Percentiles rank a stretch among this genome's conserved stretches.
phyloP scores from a whole-genome alignment of 2,888 invertebrate species.

The Drosophila affinis region DNA sequence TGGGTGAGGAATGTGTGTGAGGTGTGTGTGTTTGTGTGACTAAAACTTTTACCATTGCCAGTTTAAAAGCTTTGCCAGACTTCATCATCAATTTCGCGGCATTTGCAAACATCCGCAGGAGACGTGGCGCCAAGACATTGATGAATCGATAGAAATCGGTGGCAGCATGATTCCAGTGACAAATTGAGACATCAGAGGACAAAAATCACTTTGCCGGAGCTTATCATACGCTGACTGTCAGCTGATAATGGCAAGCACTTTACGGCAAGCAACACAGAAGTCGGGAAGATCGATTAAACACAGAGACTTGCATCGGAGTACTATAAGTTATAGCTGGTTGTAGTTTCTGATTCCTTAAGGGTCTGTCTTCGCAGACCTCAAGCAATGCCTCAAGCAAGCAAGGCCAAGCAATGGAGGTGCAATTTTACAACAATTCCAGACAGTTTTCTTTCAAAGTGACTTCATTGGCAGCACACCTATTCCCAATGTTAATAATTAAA shows the following conservation, averaged over 20 bases:
- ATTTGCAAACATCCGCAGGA: constrained; percentile 31
- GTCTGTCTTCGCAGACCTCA: no score
- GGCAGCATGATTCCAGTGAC: constrained; percentile 8
- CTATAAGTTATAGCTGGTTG: no score
- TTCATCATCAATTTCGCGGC: constrained; percentile 64
- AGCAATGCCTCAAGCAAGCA: no score
- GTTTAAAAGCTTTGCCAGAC: constrained; percentile 52
- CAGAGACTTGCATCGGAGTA: background rate
- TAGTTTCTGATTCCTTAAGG: no score
- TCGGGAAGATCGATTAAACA: background rate
- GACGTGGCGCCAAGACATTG: constrained; percentile 42
- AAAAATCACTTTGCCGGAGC: background rate
- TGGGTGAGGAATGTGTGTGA: no score
- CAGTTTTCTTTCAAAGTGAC: background rate
- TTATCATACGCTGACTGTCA: background rate
- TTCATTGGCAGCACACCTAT: background rate
- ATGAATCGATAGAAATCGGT: constrained; percentile 54
- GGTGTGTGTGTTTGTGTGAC: constrained; percentile 5
- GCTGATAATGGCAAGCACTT: background rate
- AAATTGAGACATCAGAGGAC: constrained; percentile 40
- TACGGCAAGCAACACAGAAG: background rate
- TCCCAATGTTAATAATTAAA: background rate
- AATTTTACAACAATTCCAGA: background rate
- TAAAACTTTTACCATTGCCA: constrained; percentile 43
- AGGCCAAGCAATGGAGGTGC: no score